These are phyloP conservation scores for Cotesia chilonis DNA, from an alignment of 1,140 invertebrate species.

Conservation along the genomic window DNA sequence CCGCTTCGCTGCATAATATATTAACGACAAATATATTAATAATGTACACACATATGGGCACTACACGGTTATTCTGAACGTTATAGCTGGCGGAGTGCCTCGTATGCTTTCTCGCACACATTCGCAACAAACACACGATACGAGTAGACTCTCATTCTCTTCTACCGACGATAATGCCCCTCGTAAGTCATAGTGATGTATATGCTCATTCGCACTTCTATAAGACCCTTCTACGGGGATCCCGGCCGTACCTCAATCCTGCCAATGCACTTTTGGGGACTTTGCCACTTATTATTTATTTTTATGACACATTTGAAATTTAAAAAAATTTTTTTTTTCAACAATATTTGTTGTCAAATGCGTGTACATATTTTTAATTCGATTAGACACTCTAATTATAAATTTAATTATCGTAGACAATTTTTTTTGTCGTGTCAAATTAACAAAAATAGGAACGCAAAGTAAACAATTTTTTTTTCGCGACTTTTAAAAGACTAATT, in stretches of 20 bases:
- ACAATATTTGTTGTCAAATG: too few species aligned
- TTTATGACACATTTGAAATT: too few species aligned
- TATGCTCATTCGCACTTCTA: slow-evolving; percentile 38
- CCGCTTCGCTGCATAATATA: slow-evolving; percentile 45
- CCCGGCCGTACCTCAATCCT: slow-evolving; percentile 10
- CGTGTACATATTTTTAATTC: too few species aligned
- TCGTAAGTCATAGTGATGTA: slow-evolving; percentile 46
- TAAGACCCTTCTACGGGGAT: slow-evolving; percentile 26
- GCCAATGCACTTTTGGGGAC: slow-evolving; percentile 12
- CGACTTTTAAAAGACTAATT: too few species aligned
- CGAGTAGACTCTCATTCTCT: slow-evolving; percentile 16
- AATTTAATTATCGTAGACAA: too few species aligned
- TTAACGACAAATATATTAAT: slow-evolving; percentile 35
- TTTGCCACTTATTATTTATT: slow-evolving; percentile 6
- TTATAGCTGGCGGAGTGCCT: not conserved
- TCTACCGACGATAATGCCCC: slow-evolving; percentile 43
- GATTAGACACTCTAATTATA: too few species aligned
- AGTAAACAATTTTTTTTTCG: too few species aligned
- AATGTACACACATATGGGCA: slow-evolving; percentile 18
- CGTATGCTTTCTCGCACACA: not conserved
- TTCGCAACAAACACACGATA: slow-evolving; percentile 1
- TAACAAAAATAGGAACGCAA: too few species aligned
- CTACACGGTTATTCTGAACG: slow-evolving; percentile 33
- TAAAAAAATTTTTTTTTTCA: too few species aligned
- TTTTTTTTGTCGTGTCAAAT: too few species aligned